These are phyloP conservation scores for Pristionchus mayeri DNA, from an alignment of 2,888 invertebrate genomes.

Conservation along the genomic window DNA sequence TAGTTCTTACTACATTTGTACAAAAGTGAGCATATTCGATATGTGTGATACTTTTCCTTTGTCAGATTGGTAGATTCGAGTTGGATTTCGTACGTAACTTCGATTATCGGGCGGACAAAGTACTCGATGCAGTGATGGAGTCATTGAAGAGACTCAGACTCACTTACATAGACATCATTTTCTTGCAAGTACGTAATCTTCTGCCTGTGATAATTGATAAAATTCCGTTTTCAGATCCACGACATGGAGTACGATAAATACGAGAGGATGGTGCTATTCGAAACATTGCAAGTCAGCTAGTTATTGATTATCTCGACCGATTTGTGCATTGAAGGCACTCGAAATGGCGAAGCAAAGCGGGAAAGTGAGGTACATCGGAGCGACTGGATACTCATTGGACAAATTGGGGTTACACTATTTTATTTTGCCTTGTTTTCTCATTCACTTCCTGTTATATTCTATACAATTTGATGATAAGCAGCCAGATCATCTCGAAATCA, in stretches of 20 bases:
- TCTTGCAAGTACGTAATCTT: constrained; percentile 85
- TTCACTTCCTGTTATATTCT: not conserved
- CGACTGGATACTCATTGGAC: constrained; percentile 87
- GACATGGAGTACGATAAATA: constrained; percentile 90
- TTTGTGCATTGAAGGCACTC: constrained; percentile 80
- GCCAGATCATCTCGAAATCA: too few relatives aligned
- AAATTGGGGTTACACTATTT: constrained; percentile 82
- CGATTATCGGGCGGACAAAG: constrained; percentile 87
- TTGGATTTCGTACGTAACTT: constrained; percentile 85
- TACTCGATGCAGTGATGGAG: constrained; percentile 84
- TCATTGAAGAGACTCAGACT: constrained; percentile 85
- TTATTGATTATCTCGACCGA: not conserved
- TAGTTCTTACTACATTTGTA: constrained; percentile 88
- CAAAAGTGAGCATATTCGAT: constrained; percentile 82
- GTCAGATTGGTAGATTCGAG: constrained; percentile 84
- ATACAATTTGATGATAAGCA: too few relatives aligned
- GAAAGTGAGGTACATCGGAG: constrained; percentile 86
- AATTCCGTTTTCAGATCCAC: constrained; percentile 84
- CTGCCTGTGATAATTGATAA: not conserved
- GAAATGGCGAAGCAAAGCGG: constrained; percentile 84
- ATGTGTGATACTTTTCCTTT: too few relatives aligned
- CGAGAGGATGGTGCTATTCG: constrained; percentile 85
- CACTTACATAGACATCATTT: constrained; percentile 85
- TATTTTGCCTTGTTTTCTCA: not conserved
- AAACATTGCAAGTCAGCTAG: constrained; percentile 83